Conservation (phyloP, 2,888 invertebrate species). For the Anthoptus insignis region DNA sequence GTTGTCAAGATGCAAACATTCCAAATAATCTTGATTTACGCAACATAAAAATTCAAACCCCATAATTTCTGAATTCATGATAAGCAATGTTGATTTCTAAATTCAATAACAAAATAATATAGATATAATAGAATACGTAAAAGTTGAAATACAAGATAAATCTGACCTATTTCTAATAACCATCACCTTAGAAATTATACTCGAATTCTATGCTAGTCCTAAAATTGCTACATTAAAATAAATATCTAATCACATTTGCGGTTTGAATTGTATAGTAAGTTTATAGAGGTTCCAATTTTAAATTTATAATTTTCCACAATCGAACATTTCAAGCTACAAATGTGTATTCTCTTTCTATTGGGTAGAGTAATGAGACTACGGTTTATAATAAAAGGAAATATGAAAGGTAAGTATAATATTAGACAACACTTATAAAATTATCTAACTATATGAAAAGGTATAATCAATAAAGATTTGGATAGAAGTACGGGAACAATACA, state of each 20-base stretch:
- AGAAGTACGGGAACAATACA: slow-evolving; percentile 53
- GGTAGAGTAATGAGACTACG: slow-evolving; percentile 7
- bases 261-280: slow-evolving; percentile 45
- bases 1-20: slow-evolving; percentile 87
- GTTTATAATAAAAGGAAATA: slow-evolving; percentile 17
- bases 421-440: slow-evolving; percentile 10
- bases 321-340: slow-evolving; percentile 25
- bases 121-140: slow-evolving; percentile 50
- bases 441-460: slow-evolving; percentile 9
- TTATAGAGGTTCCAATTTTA: slow-evolving; percentile 15
- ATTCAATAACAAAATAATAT: slow-evolving; percentile 51
- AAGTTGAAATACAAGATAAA: slow-evolving; percentile 46
- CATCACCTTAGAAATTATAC: slow-evolving; percentile 60
- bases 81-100: slow-evolving; percentile 68
- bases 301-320: background rate
- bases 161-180: slow-evolving; percentile 51
- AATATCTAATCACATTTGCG: slow-evolving; percentile 48
- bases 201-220: slow-evolving; percentile 31
- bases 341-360: slow-evolving; percentile 14
- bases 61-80: slow-evolving; percentile 70
- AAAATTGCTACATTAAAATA: slow-evolving; percentile 29
- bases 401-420: slow-evolving; percentile 11
- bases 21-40: slow-evolving; percentile 75
- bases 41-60: slow-evolving; percentile 84
- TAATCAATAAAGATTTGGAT: slow-evolving; percentile 48